Conservation (phyloP, 2,797 vertebrate species). For the Choloepus didactylus region DNA sequence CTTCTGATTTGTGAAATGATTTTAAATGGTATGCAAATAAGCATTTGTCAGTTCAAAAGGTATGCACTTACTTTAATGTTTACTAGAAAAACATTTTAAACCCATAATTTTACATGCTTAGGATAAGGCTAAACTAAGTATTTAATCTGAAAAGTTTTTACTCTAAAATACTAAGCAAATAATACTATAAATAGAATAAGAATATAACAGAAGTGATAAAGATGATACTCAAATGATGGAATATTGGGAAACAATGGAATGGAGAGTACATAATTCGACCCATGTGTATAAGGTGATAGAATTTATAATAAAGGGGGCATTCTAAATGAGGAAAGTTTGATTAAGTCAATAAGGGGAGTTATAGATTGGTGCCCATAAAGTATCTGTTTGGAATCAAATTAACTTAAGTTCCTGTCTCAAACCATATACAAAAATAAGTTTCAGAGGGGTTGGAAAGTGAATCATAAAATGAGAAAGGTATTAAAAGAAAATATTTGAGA, state of each 20-base stretch:
- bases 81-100: constrained; percentile 45
- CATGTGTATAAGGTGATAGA: neutral
- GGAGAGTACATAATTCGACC: neutral
- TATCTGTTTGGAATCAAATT: constrained; percentile 42
- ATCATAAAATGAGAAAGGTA: neutral
- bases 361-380: neutral
- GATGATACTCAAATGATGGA: neutral
- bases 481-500: neutral
- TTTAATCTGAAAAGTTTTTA: constrained; percentile 53
- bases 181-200: neutral
- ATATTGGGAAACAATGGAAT: neutral
- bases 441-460: neutral
- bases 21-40: constrained; percentile 19
- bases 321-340: neutral
- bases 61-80: constrained; percentile 54
- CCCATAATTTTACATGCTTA: constrained; percentile 23
- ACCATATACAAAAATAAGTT: constrained; percentile 34
- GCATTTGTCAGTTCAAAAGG: neutral
- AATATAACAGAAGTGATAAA: neutral
- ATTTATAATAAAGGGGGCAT: neutral
- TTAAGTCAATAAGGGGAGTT: neutral
- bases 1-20: neutral
- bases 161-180: constrained; percentile 31
- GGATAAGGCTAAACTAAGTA: neutral
- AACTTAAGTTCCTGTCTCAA: constrained; percentile 12